Percentiles rank a stretch among this genome's conserved stretches.
Evolutionary conservation across 2,113 vertebrate genomes (phyloP).

Genomic region (Grantiella picta): DNA sequence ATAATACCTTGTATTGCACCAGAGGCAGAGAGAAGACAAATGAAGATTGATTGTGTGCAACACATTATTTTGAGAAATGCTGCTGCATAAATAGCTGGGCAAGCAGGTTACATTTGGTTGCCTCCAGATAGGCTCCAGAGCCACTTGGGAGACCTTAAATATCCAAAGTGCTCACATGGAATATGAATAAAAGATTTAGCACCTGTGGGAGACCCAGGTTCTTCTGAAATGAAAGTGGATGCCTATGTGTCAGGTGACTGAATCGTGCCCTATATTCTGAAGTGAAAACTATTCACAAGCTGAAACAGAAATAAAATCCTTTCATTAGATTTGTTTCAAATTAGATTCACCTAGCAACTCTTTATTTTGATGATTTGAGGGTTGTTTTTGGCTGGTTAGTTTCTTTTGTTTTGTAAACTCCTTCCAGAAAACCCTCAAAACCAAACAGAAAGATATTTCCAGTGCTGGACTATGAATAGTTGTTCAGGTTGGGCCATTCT

Average conservation of each 20-base stretch:
- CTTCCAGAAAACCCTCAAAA: neutral
- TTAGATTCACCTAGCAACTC: neutral
- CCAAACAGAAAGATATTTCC: neutral
- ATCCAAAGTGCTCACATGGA: neutral
- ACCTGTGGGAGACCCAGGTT: neutral
- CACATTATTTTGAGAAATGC: neutral
- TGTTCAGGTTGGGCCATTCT: neutral
- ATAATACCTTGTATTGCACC: neutral
- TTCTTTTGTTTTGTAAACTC: neutral
- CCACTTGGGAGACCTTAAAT: neutral
- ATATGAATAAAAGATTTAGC: neutral
- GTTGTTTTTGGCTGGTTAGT: neutral
- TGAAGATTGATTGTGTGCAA: neutral
- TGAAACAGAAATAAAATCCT: neutral
- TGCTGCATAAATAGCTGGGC: neutral
- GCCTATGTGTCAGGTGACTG: neutral
- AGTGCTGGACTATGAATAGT: neutral
- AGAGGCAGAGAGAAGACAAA: neutral
- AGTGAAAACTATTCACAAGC: neutral
- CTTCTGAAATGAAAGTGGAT: neutral
- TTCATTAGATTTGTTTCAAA: neutral
- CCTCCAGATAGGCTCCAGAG: neutral
- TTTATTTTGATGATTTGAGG: neutral
- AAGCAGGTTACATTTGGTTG: neutral
- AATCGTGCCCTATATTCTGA: neutral